Evolutionary conservation across 1,140 invertebrate species (phyloP).

Genomic region (Achroia grisella): DNA sequence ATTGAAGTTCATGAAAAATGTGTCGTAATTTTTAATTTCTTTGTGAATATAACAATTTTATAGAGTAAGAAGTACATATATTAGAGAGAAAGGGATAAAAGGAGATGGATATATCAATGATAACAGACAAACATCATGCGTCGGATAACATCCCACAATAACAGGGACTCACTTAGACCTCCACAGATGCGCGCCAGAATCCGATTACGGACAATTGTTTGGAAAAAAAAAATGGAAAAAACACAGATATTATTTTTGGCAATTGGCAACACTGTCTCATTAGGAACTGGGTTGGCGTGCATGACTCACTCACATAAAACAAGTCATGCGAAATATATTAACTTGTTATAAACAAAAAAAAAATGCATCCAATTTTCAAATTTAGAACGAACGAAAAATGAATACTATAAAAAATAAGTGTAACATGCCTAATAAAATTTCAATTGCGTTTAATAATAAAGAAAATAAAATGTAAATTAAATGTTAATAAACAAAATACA

Average conservation of each 20-base stretch:
- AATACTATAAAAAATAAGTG: constrained; percentile 9
- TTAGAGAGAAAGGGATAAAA: constrained; percentile 8
- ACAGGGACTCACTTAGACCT: constrained; percentile 64
- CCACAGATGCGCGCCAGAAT: constrained; percentile 59
- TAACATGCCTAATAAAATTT: constrained; percentile 20
- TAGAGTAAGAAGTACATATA: constrained; percentile 9
- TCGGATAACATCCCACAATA: constrained; percentile 10
- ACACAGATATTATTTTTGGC: constrained; percentile 57
- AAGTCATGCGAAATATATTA: constrained; percentile 15
- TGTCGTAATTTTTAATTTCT: too few relatives aligned
- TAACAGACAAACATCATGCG: constrained; percentile 9
- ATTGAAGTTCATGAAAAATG: too few relatives aligned
- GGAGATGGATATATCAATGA: neutral
- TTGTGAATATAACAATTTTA: constrained; percentile 28
- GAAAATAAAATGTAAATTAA: constrained; percentile 22
- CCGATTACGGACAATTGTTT: constrained; percentile 65
- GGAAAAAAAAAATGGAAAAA: constrained; percentile 45
- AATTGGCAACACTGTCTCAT: constrained; percentile 16
- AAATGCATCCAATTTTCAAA: constrained; percentile 7
- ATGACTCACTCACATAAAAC: constrained; percentile 25
- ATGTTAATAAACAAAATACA: constrained; percentile 35
- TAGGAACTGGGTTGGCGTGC: constrained; percentile 32
- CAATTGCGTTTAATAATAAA: constrained; percentile 15
- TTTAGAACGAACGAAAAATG: constrained; percentile 18
- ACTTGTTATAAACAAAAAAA: constrained; percentile 8